Base-by-base conservation (phyloP, 2,888 invertebrate genomes). In the Pinctada fucata region DNA sequence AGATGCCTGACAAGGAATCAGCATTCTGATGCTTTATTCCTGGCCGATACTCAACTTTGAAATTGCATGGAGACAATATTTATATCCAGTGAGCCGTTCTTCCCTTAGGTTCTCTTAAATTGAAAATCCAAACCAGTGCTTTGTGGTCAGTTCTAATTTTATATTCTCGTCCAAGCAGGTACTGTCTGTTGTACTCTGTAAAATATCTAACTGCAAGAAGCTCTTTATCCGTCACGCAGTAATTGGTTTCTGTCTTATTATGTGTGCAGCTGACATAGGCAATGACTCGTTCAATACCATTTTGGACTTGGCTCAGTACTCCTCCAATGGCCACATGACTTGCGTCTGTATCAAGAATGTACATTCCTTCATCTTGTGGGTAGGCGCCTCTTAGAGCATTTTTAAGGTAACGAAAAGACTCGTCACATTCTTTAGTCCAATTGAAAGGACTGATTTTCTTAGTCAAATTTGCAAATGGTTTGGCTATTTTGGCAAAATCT, bases 11-110 rank as follows among this genome's bases (percentile, higher is more conserved):
- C 77, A 85, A 51, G 2, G 80, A 72, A 71, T 85, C 85, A 6
- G 81, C 82, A 78, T 84, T 80, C 2, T 51, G 68, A 64, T 85
- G 82, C 66, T 81, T 80, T 6, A 52, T 69, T 8, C 85, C 85
- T 3, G 80, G 65, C 48, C 81, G 68, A 67, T 83, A 72, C 64
- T 82, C 81, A 51, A 82, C 76, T 3, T 50, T 50, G 71, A 85
- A 85, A 45, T 81, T 70, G 70, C 67, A 84, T 4, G 52, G 16
- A 0, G 82, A 79, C 47, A 83, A 67, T 8, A 79, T 71, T 49
- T 80, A 79, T 5, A 79, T 72, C 83, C 82, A 83, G 2, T 81
- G n/a, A 8, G 83, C 81, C 3, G 80, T 64, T 70, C 79, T 70
- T 10, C 76, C 77, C 47, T 78, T 80, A 10, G 82, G 82, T 45